Evolutionary conservation across 92 coral and sea anemone genomes (phyloP).

Genomic region (Actinostola sp.): DNA sequence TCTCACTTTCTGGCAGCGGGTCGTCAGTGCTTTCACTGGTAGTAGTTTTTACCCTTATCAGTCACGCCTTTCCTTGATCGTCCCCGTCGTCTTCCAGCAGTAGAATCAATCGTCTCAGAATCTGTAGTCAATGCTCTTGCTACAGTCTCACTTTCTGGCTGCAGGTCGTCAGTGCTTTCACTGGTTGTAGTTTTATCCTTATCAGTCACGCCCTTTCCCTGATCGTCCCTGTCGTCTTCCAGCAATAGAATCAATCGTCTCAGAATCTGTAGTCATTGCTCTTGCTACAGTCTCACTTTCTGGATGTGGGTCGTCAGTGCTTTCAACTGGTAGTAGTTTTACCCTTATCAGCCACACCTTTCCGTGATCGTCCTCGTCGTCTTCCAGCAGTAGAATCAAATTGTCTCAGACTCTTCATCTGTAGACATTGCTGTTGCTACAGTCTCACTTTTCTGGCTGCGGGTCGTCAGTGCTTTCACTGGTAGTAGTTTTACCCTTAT

Average conservation of each 20-base stretch:
- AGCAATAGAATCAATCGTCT: too few relatives aligned
- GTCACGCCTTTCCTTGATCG: slow-evolving; percentile 17
- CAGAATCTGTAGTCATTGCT: too few relatives aligned
- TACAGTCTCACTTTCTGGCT: not conserved
- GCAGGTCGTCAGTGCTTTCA: not conserved
- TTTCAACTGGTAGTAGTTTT: not conserved
- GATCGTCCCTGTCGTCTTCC: too few relatives aligned
- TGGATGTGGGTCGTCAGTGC: too few relatives aligned
- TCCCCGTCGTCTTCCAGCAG: slow-evolving; percentile 23
- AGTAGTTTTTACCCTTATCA: too few relatives aligned
- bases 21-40: slow-evolving; percentile 1
- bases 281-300: too few relatives aligned
- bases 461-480: slow-evolving; percentile 1
- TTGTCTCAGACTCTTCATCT: not conserved
- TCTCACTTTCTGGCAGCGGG: not conserved
- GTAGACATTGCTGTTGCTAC: not conserved
- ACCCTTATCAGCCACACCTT: not conserved
- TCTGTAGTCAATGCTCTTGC: not conserved
- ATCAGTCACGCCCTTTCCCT: too few relatives aligned
- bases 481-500: slow-evolving; percentile 4
- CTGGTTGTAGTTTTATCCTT: too few relatives aligned
- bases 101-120: not conserved
- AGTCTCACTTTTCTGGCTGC: not conserved
- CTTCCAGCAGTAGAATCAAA: not conserved
- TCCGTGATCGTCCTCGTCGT: slow-evolving; percentile 20